Percentiles rank a stretch among this genome's conserved stretches.
These are phyloP conservation scores for Onychomys arenicola DNA, from an alignment of 2,797 vertebrate genomes.

Conservation along the genomic window DNA sequence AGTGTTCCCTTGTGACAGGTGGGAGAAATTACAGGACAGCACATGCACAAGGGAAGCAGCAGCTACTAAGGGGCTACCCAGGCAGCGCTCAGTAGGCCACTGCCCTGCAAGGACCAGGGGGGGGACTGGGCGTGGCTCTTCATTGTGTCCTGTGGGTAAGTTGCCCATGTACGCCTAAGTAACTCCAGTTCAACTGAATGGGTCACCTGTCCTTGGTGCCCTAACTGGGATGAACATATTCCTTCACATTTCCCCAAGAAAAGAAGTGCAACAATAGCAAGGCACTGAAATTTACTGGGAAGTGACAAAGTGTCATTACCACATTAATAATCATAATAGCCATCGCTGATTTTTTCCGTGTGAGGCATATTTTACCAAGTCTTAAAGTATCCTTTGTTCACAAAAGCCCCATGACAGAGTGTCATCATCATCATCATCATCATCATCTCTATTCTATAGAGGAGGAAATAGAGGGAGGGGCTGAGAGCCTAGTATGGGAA, in stretches of 20 bases:
- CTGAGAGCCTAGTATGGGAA: not conserved
- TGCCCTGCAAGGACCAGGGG: not conserved
- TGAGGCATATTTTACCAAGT: not conserved
- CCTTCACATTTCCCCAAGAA: not conserved
- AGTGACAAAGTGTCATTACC: slow-evolving; percentile 1
- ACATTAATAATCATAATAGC: not conserved
- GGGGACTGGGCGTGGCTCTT: not conserved
- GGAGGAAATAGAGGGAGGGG: not conserved
- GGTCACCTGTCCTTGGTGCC: not conserved
- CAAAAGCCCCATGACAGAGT: not conserved
- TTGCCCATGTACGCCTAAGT: not conserved
- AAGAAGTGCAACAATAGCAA: not conserved
- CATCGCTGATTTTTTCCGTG: not conserved
- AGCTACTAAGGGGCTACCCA: not conserved
- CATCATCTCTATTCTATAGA: not conserved
- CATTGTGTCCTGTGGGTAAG: not conserved
- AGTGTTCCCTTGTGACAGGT: not conserved
- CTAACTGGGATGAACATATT: not conserved
- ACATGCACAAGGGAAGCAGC: not conserved
- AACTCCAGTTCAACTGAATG: not conserved
- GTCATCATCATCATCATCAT: not conserved
- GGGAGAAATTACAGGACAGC: not conserved
- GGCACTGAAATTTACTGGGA: not conserved
- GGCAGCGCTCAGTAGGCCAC: not conserved
- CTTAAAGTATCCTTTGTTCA: not conserved